These are phyloP conservation scores for Eupristina koningsbergeri DNA, from an alignment of 1,140 invertebrate genomes.

Conservation along the genomic window DNA sequence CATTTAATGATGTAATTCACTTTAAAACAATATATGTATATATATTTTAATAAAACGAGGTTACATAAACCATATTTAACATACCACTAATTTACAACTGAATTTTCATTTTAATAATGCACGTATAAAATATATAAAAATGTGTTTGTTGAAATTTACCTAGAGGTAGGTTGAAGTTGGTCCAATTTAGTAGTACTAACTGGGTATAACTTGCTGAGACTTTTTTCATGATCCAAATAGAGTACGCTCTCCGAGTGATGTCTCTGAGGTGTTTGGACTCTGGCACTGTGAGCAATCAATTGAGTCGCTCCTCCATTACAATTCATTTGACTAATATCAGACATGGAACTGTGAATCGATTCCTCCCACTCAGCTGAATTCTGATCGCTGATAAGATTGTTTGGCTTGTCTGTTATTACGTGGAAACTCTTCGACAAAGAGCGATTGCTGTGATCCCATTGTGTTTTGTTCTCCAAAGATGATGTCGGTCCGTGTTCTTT, in stretches of 20 bases:
- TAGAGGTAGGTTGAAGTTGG: slow-evolving; percentile 42
- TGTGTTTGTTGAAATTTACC: neutral
- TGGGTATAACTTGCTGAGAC: slow-evolving; percentile 67
- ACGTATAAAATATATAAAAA: no score
- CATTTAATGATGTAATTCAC: no score
- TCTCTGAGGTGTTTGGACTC: slow-evolving; percentile 85
- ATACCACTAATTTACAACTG: no score
- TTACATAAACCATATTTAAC: no score
- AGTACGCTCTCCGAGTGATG: slow-evolving; percentile 87
- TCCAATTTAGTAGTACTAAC: slow-evolving; percentile 65
- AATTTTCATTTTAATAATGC: no score
- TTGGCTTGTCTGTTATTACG: slow-evolving; percentile 55
- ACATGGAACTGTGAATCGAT: slow-evolving; percentile 62
- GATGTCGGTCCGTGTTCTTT: slow-evolving; percentile 51
- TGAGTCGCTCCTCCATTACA: slow-evolving; percentile 58
- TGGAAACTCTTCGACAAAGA: slow-evolving; percentile 52
- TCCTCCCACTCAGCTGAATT: slow-evolving; percentile 61
- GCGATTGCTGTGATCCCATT: slow-evolving; percentile 15
- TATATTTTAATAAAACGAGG: no score
- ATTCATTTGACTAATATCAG: slow-evolving; percentile 64
- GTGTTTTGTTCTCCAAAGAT: neutral
- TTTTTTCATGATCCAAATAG: slow-evolving; percentile 75
- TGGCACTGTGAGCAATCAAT: slow-evolving; percentile 84
- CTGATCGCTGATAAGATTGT: slow-evolving; percentile 50
- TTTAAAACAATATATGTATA: no score